A percentile compares a stretch with the other conserved stretches of the same genome.
These are phyloP conservation scores for Biston betularia DNA, from an alignment of 2,888 invertebrate genomes.

Conservation along the genomic window DNA sequence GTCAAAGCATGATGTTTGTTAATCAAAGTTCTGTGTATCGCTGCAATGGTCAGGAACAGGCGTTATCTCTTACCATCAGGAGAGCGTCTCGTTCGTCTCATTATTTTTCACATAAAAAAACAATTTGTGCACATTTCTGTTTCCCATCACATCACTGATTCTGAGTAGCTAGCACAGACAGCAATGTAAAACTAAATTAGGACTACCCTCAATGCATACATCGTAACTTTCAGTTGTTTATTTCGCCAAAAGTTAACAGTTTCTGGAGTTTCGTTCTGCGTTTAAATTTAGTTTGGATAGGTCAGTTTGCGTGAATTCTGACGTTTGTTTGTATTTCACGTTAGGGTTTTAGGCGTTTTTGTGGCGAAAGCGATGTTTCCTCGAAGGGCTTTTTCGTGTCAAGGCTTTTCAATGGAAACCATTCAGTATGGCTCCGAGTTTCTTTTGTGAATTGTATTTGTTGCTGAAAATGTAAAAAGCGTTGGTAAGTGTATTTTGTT, in stretches of 20 bases:
- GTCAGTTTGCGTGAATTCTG: constrained; percentile 38
- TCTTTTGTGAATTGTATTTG: constrained; percentile 16
- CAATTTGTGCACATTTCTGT: no score
- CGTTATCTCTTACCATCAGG: no score
- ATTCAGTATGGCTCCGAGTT: constrained; percentile 10
- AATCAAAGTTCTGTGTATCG: no score
- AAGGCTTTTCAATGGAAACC: constrained; percentile 24
- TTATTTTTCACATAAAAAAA: no score
- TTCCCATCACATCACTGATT: constrained; percentile 1
- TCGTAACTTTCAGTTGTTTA: constrained; percentile 35
- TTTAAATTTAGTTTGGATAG: constrained; percentile 39
- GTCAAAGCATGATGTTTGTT: no score
- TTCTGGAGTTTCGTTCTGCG: constrained; percentile 26
- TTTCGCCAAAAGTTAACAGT: constrained; percentile 33
- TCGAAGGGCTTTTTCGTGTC: constrained; percentile 30
- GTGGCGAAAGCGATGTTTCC: constrained; percentile 19
- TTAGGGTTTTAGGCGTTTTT: constrained; percentile 23
- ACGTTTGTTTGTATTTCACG: constrained; percentile 30
- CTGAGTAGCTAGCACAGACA: constrained; percentile 20
- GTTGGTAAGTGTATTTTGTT: neutral
- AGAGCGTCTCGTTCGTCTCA: no score
- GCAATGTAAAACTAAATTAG: constrained; percentile 50
- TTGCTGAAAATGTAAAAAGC: neutral
- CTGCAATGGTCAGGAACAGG: no score
- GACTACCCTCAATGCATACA: constrained; percentile 40